These are phyloP conservation scores for Ostrea edulis DNA, from an alignment of 1,140 invertebrate species.

Conservation along the genomic window DNA sequence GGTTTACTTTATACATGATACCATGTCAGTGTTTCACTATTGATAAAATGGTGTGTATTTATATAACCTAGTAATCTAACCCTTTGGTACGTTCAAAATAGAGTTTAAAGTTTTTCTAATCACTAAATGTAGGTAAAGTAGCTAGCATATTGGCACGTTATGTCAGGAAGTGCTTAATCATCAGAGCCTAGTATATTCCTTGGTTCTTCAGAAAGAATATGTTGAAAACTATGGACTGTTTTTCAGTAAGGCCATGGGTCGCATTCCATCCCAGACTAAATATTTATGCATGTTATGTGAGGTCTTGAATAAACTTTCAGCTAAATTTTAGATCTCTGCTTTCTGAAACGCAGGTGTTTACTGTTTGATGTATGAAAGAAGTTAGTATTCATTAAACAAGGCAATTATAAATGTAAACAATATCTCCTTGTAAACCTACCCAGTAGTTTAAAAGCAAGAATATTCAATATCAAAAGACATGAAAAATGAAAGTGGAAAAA, in stretches of 20 bases:
- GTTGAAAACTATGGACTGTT: constrained; percentile 27
- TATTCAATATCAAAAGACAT: constrained; percentile 10
- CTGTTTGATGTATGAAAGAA: constrained; percentile 28
- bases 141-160: neutral
- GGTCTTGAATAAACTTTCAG: constrained; percentile 9
- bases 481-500: neutral
- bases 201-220: neutral
- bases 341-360: constrained; percentile 9
- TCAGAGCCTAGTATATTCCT: neutral
- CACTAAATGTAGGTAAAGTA: constrained; percentile 11
- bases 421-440: neutral
- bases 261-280: constrained; percentile 17
- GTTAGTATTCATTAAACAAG: constrained; percentile 29
- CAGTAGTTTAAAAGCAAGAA: constrained; percentile 2
- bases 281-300: constrained; percentile 17
- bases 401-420: constrained; percentile 14
- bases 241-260: neutral
- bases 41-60: constrained; percentile 20
- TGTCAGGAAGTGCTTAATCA: neutral
- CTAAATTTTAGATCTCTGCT: neutral
- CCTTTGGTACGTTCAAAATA: neutral
- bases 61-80: constrained; percentile 33
- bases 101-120: neutral
- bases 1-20: neutral
- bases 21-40: neutral